These are phyloP conservation scores for Chaetura pelagica DNA, from an alignment of 2,113 vertebrate genomes.

Conservation along the genomic window DNA sequence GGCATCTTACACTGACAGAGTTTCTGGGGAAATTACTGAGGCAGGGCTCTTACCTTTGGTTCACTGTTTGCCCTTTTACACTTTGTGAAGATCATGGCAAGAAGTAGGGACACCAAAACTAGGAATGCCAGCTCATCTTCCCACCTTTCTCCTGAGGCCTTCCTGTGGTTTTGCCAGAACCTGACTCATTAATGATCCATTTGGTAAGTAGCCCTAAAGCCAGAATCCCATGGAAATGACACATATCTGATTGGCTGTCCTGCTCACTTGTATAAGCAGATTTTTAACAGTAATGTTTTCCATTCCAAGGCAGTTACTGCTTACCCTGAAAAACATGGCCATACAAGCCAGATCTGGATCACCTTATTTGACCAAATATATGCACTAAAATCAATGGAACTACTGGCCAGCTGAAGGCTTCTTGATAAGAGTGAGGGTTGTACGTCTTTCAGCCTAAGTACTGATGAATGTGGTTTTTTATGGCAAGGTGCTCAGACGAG, in stretches of 20 bases:
- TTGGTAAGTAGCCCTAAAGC: constrained; percentile 62
- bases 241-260: constrained; percentile 44
- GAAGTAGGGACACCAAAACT: neutral
- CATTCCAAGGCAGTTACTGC: neutral
- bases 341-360: neutral
- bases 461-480: neutral
- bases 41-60: neutral
- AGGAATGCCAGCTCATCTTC: neutral
- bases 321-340: neutral
- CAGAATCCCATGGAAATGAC: constrained; percentile 69
- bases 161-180: constrained; percentile 69
- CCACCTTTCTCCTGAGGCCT: constrained; percentile 50
- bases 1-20: neutral
- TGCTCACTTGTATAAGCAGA: constrained; percentile 73
- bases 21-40: neutral
- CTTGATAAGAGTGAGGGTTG: neutral
- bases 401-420: neutral
- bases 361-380: neutral
- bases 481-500: rapidly evolving
- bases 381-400: neutral
- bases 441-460: neutral
- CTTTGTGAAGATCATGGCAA: neutral
- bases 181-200: constrained; percentile 79
- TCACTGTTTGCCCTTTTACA: neutral
- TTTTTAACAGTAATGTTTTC: constrained; percentile 67